Conservation (phyloP, 1,140 invertebrate species). For the Psilanteris sp. region DNA sequence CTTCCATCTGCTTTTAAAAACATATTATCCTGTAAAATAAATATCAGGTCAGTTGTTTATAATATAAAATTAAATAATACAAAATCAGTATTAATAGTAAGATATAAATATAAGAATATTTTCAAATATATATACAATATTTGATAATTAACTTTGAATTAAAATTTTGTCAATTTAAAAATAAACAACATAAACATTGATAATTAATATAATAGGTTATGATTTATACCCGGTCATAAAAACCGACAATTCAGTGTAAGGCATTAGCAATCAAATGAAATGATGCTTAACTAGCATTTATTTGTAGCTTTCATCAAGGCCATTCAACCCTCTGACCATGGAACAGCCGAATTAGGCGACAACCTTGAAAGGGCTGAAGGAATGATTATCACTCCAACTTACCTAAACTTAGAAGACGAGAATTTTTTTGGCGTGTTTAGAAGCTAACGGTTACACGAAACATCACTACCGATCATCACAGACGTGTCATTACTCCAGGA, state of each 20-base stretch:
- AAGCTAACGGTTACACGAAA: background rate
- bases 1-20: too few relatives aligned
- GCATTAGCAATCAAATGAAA: background rate
- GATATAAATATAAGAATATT: too few relatives aligned
- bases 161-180: too few relatives aligned
- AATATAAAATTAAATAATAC: too few relatives aligned
- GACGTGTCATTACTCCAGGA: background rate
- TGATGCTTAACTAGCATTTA: background rate
- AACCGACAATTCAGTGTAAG: background rate
- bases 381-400: background rate
- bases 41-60: too few relatives aligned
- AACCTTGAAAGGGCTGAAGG: slow-evolving; percentile 11
- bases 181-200: background rate
- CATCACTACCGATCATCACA: background rate
- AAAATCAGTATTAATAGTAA: too few relatives aligned
- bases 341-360: slow-evolving; percentile 2
- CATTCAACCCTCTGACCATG: slow-evolving; percentile 16
- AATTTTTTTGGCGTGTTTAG: too few relatives aligned
- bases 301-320: slow-evolving; percentile 14
- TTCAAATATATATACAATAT: too few relatives aligned
- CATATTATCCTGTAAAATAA: too few relatives aligned
- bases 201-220: background rate
- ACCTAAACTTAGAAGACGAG: background rate
- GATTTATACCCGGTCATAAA: background rate
- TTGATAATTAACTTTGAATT: too few relatives aligned